Evolutionary conservation across 2,797 vertebrate genomes (phyloP), one percentile per base, ranked within the genome.

Genomic region (Cuniculus paca): DNA sequence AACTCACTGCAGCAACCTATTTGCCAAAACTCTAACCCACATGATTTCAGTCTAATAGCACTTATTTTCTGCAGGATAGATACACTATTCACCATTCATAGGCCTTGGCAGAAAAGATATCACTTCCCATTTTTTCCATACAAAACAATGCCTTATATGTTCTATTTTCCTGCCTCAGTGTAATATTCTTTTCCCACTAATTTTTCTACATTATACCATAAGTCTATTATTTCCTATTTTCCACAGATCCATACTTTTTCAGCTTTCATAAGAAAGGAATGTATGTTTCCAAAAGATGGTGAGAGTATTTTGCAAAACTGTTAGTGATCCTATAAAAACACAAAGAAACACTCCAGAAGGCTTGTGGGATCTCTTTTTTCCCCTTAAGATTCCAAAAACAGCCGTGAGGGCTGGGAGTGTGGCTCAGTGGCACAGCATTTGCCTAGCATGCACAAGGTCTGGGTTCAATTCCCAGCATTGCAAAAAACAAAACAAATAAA

Each of bases 111-210:
- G 20, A 84, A 92, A 75, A 79, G 34, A 50, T 58, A 88, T 4
- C 70, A 75, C 56, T 65, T 65, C 42, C 7, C 14, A 85, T 60
- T 72, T 80, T 77, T 95, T n/a, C 28, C 42, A 54, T 14, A n/a
- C 19, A 54, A 84, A 95, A 81, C 14, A 97, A 88, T 91, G 83
- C 24, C 89, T 88, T 90, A 16, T 48, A 88, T 74, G 79, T 97
- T 70, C 20, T 88, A 61, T 61, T 19, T 17, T 78, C 68, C 54
- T 80, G n/a, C 20, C n/a, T 85, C 63, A 83, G 10, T 63, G 70
- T 89, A 93, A 75, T 82, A 39, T 36, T 65, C 42, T 92, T 56
- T 87, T 93, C 24, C 36, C 58, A 50, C 61, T 74, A 68, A 81
- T 54, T 94, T 94, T 89, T 85, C 50, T 94, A n/a, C 7, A 24